Base-by-base conservation (phyloP, 2,113 vertebrate genomes). In the Antennarius striatus region DNA sequence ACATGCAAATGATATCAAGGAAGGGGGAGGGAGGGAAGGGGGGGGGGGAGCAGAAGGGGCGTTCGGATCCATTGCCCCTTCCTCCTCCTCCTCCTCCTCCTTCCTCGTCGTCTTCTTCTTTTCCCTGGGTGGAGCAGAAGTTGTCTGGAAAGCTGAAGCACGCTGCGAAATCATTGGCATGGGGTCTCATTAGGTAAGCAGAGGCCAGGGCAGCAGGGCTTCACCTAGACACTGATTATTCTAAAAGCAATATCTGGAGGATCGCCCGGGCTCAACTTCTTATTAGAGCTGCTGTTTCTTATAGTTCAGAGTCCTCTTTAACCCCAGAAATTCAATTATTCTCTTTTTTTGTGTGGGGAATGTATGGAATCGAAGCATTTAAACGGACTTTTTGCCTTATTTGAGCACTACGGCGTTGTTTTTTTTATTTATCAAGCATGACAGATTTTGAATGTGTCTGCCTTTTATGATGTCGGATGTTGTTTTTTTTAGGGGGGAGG, bases 141-240 rank as follows among this genome's bases (percentile, higher is more conserved):
- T 80, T 79, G 71, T 87, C 77, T 75, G 81, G 69, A 59, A 53
- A 86, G 83, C 75, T 40, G 71, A 66, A 64, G 86, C 75, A 82
- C 62, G 67, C 80, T 80, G 83, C 86, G 86, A 86, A 73, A 84
- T 81, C 85, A 66, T 60, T 79, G 83, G 86, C 86, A 89, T 84
- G 80, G 86, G 87, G 90, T 91, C 89, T 91, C 88, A 91, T 93
- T 93, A 93, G 91, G 86, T 89, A 91, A 89, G 89, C 87, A 77
- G 81, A 90, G 91, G 82, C 84, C 86, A 76, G 75, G 85, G 77
- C 84, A 88, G 82, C 76, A 69, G 73, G 82, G 77, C 73, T 81
- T 86, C 75, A 78, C 64, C 58, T 45, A 84, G 81, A 75, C 85
- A 40, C 68, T 83, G 75, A 89, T 88, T 89, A 91, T 90, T 91